Evolutionary conservation across 2,888 invertebrate species (phyloP).

Genomic region (Ophion obscuratus): DNA sequence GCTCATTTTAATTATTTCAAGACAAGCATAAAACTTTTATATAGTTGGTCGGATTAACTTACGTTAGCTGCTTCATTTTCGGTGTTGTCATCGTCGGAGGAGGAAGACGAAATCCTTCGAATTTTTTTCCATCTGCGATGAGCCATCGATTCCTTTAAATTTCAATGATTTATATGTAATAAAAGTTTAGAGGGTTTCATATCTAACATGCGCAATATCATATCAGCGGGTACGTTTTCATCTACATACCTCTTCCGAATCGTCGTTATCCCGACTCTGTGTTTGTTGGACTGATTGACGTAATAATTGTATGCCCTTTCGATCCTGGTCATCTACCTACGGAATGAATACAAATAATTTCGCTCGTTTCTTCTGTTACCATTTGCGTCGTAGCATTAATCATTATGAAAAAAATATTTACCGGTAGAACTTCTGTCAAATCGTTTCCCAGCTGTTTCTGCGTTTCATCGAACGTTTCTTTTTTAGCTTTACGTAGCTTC

Average conservation of each 20-base stretch:
- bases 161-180: not conserved
- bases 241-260: conserved; percentile 1
- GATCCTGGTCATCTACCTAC: not conserved
- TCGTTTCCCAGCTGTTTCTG: not conserved
- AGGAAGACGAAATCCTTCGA: conserved; percentile 2
- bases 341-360: conserved; percentile 7
- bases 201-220: not conserved
- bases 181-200: not conserved
- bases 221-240: not conserved
- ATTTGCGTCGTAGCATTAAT: not conserved
- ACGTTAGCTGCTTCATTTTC: not conserved
- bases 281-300: not conserved
- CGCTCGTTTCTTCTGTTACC: not conserved
- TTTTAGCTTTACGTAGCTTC: not conserved
- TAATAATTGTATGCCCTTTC: not conserved
- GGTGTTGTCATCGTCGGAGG: not conserved
- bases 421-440: not conserved
- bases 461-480: not conserved
- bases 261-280: not conserved
- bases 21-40: not conserved
- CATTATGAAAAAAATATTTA: not conserved
- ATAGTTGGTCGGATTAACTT: not conserved
- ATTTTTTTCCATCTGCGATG: conserved; percentile 3
- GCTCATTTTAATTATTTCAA: conserved; percentile 1
- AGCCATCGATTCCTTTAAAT: not conserved